A percentile compares a stretch with the other conserved stretches of the same genome.
phyloP scores from a whole-genome alignment of 2,888 invertebrate genomes.

The Hydraecia micacea region DNA sequence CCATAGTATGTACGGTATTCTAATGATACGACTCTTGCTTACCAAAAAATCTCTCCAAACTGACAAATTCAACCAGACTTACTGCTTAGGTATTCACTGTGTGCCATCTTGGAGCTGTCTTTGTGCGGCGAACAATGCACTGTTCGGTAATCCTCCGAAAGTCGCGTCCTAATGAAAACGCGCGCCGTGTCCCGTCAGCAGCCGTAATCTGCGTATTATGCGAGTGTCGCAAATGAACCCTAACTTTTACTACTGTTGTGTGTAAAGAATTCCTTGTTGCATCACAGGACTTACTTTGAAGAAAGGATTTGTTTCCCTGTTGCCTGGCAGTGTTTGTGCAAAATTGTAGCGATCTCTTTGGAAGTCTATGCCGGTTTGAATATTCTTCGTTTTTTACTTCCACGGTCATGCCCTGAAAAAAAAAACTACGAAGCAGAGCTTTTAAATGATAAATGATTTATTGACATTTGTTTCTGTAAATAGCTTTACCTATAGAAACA shows the following conservation, averaged over 20 bases:
- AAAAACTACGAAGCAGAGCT: neutral
- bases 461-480: neutral
- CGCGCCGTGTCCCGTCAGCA: conserved; percentile 38
- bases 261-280: conserved; percentile 21
- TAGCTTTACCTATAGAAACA: neutral
- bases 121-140: conserved; percentile 65
- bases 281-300: neutral
- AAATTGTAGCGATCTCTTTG: neutral
- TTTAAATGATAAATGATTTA: neutral
- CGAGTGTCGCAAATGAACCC: conserved; percentile 46
- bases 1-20: neutral
- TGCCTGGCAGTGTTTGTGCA: neutral
- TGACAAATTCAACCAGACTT: neutral
- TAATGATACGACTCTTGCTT: neutral
- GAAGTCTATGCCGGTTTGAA: neutral
- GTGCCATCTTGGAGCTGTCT: conserved; percentile 52
- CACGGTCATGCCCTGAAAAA: neutral
- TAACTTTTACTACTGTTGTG: conserved; percentile 34
- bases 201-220: conserved; percentile 51
- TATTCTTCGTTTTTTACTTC: neutral
- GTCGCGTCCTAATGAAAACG: conserved; percentile 61
- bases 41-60: neutral
- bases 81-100: conserved; percentile 27
- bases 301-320: conserved; percentile 2
- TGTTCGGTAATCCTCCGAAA: conserved; percentile 59